phyloP scores from a whole-genome alignment of 1,140 invertebrate genomes.

The Formica exsecta region DNA sequence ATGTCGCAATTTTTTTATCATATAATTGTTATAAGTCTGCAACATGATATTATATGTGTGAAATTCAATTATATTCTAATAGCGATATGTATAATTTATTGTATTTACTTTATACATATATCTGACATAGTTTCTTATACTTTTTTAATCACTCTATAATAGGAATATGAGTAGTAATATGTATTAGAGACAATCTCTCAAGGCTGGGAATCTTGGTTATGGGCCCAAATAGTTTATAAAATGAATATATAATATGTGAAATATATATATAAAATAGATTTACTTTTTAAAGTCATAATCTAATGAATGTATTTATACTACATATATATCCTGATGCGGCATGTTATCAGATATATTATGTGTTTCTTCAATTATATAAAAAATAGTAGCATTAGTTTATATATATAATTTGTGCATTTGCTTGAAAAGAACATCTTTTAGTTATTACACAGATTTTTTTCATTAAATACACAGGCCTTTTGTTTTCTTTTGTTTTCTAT shows the following conservation, averaged over 20 bases:
- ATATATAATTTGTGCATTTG: slow-evolving; percentile 51
- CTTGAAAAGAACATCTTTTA: slow-evolving; percentile 58
- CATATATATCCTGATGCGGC: slow-evolving; percentile 59
- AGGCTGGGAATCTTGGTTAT: slow-evolving; percentile 73
- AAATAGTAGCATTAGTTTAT: slow-evolving; percentile 35
- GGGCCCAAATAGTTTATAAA: slow-evolving; percentile 63
- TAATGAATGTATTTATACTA: slow-evolving; percentile 49
- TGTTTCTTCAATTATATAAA: slow-evolving; percentile 57
- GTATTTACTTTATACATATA: slow-evolving; percentile 10
- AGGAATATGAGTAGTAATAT: slow-evolving; percentile 44
- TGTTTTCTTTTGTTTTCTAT: slow-evolving; percentile 39
- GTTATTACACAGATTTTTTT: slow-evolving; percentile 14
- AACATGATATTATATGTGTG: neutral
- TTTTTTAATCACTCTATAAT: slow-evolving; percentile 42
- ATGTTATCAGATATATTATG: slow-evolving; percentile 67
- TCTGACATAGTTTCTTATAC: slow-evolving; percentile 16
- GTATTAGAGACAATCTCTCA: slow-evolving; percentile 59
- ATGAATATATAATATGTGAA: slow-evolving; percentile 50
- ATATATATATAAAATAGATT: slow-evolving; percentile 17
- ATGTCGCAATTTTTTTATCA: neutral
- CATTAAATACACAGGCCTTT: slow-evolving; percentile 27
- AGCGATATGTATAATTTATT: slow-evolving; percentile 7
- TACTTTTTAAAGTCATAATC: slow-evolving; percentile 17
- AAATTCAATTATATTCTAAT: neutral
- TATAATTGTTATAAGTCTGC: neutral